phyloP scores from a whole-genome alignment of 1,140 invertebrate species.

The Dufourea novaeangliae region DNA sequence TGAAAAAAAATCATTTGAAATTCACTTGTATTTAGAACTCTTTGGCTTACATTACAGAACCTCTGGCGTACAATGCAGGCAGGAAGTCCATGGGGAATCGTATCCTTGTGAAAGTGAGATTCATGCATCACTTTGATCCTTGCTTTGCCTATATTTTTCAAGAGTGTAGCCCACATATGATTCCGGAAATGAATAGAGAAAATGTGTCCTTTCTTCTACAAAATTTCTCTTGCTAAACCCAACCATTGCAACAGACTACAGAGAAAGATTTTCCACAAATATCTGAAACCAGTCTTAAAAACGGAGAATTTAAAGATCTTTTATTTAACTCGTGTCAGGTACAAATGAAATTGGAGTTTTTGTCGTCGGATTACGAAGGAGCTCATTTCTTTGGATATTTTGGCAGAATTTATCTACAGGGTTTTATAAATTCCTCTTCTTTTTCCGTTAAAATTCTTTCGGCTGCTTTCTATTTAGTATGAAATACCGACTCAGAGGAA shows the following conservation, averaged over 20 bases:
- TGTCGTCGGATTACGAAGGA: too few relatives aligned
- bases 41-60: too few relatives aligned
- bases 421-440: neutral
- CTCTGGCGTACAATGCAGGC: too few relatives aligned
- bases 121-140: slow-evolving; percentile 55
- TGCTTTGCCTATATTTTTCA: slow-evolving; percentile 44
- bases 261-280: too few relatives aligned
- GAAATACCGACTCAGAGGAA: neutral
- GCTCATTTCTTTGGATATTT: neutral
- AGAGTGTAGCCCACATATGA: slow-evolving; percentile 43
- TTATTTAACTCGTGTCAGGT: too few relatives aligned
- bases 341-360: too few relatives aligned
- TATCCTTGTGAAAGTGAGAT: slow-evolving; percentile 60
- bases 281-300: too few relatives aligned
- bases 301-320: too few relatives aligned
- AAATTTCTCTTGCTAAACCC: neutral
- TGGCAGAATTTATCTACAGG: neutral
- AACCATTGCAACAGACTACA: neutral
- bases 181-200: slow-evolving; percentile 46
- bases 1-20: too few relatives aligned
- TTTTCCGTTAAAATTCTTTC: neutral
- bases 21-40: too few relatives aligned
- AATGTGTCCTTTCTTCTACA: neutral
- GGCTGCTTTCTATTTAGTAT: neutral
- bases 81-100: slow-evolving; percentile 47